Conservation (phyloP, 2,888 invertebrate species). For the Bursaphelenchus okinawaensis region DNA sequence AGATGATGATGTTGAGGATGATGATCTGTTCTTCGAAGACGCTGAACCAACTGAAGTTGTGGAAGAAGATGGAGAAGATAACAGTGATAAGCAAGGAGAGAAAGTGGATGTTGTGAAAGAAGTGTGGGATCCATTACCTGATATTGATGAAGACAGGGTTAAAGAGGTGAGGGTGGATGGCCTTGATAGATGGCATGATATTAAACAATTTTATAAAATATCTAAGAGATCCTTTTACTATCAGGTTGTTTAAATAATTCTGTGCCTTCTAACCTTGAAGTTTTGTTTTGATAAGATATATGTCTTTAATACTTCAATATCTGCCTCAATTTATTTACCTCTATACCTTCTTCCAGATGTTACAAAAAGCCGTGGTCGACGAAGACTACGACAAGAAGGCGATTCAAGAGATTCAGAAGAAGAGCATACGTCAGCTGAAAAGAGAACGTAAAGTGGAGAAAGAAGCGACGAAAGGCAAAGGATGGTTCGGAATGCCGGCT, state of each 20-base stretch:
- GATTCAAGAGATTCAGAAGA: conserved; percentile 24
- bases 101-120: no score
- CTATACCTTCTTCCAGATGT: conserved; percentile 20
- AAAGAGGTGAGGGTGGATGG: conserved; percentile 6
- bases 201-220: no score
- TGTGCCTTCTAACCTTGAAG: no score
- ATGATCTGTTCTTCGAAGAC: neutral
- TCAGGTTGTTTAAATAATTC: no score
- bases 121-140: conserved; percentile 4
- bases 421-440: conserved; percentile 27
- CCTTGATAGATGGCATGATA: no score
- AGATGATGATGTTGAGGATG: neutral
- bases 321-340: neutral
- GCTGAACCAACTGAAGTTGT: neutral
- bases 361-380: conserved; percentile 32
- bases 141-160: neutral
- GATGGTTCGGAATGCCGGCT: conserved; percentile 83
- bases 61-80: neutral
- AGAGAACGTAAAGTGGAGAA: conserved; percentile 63
- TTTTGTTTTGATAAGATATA: no score
- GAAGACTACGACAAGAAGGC: conserved; percentile 30
- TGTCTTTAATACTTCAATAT: no score
- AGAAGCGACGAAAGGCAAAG: conserved; percentile 74
- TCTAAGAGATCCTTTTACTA: no score
- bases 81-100: neutral